Percentiles rank a stretch among this genome's conserved stretches.
Conservation (phyloP, 2,113 vertebrate genomes). For the Aldabrachelys gigantea region DNA sequence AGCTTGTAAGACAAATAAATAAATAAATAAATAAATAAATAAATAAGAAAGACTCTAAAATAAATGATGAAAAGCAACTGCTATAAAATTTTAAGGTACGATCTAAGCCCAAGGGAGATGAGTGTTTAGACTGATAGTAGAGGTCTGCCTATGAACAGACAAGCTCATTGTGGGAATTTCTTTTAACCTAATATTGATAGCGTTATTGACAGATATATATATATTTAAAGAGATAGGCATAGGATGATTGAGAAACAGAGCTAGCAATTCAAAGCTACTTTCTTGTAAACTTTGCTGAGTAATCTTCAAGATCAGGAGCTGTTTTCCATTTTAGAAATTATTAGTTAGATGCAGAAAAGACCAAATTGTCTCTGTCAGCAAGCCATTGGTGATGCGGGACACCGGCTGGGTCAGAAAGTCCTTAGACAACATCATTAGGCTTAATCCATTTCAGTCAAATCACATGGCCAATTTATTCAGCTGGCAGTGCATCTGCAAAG, state of each 20-base stretch:
- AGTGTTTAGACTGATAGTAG: conserved; percentile 56
- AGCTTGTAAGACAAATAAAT: not conserved
- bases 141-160: conserved; percentile 23
- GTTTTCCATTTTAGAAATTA: not conserved
- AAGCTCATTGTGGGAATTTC: conserved; percentile 53
- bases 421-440: not conserved
- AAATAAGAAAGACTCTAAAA: not conserved
- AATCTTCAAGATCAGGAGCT: conserved; percentile 21
- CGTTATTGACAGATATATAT: not conserved
- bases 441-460: conserved; percentile 29
- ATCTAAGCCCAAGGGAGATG: conserved; percentile 39
- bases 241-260: not conserved
- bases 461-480: not conserved
- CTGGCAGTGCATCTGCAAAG: not conserved
- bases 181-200: conserved; percentile 54
- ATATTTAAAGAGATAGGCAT: conserved; percentile 31
- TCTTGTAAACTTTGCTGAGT: conserved; percentile 30
- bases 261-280: not conserved
- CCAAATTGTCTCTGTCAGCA: not conserved
- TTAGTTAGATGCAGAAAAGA: not conserved
- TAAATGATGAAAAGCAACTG: conserved; percentile 36
- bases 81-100: conserved; percentile 19
- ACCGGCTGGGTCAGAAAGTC: not conserved
- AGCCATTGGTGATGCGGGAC: not conserved
- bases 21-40: too few species aligned